Base-by-base conservation (phyloP, 2,797 vertebrate genomes). In the Tolypeutes matacus region DNA sequence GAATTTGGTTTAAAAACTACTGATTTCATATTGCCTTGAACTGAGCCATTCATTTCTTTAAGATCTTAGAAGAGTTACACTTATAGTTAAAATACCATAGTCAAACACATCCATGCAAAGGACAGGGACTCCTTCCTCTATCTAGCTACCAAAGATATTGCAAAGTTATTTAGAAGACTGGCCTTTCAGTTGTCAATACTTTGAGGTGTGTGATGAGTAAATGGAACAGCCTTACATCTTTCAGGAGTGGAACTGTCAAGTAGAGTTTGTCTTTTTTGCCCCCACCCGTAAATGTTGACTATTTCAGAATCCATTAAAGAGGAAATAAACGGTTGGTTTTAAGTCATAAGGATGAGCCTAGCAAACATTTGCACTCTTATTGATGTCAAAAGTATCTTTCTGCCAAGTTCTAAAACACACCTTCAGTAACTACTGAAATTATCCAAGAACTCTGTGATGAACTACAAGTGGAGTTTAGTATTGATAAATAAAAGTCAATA, bases 401-500 rank as follows among this genome's bases (percentile, higher is more conserved):
- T 93, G 93, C 90, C 90, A 93, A 93, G 42, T 67, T 95, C 83
- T 93, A 82, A 96, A 96, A 96, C 93, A 80, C 72, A 93, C 76
- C 96, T 96, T 96, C 89, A 97, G 91, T 95, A 96, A 94, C 95
- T 96, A 89, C 93, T 82, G 93, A 94, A 97, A 97, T 93, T 96
- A 96, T 73, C 95, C 34, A 89, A 96, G 96, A 96, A 97, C 96
- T 96, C 96, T 91, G 96, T 87, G 94, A 97, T 94, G 96, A 95
- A 86, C 93, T 97, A 96, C 97, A 97, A 97, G 97, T 97, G 96
- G 96, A 97, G 89, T 97, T 96, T 82, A 69, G 88, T 97, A 97
- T 97, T 93, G 93, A 97, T 96, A 97, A 97, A 94, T 90, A 94
- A 89, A 97, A 91, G 93, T 97, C 96, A 93, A 97, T 97, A 92